Evolutionary conservation across 2,113 vertebrate genomes (phyloP), one percentile per base, ranked within the genome.

Genomic region (Hippocampus barbouri): DNA sequence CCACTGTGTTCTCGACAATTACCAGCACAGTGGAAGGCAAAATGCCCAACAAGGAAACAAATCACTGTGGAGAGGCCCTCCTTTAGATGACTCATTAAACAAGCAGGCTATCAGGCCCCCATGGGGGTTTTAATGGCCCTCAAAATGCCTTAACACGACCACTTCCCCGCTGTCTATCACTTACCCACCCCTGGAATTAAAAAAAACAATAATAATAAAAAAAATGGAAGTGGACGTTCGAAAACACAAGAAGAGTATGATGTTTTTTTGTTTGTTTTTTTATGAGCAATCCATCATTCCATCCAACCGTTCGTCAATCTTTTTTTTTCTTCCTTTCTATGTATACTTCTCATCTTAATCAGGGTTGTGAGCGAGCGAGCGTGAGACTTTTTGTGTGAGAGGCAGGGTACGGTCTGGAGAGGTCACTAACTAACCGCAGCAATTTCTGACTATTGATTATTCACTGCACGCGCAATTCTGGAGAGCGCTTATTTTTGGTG

Each of bases 21-120:
- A 85, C 66, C 77, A 54, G 59, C 56, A 62, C 45, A 9, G 27
- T 64, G 66, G 66, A 53, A 21, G 12, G 59, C 56, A 72, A 64
- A 68, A 69, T 41, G 66, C 51, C 38, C 66, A 62, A 77, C 78
- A 62, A 34, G 70, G 66, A 76, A 82, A 86, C 76, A 81, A 87
- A 88, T 54, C 56, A 78, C 77, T 71, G 74, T 62, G 63, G 70
- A 78, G 79, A 69, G 76, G 83, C 68, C 68, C 64, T 82, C 63
- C 49, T 75, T 27, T 41, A 49, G 77, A 78, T 76, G 83, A 88
- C 66, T 86, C 85, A 83, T 87, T 85, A 82, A 85, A 86, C 84
- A 82, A 75, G 49, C 51, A 30, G 68, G 56, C 72, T 61, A 75
- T 79, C 72, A 73, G 25, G 3, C 56, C 69, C 66, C 66, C 7